phyloP scores from a whole-genome alignment of 2,888 invertebrate species.

The Cheilosia soror region DNA sequence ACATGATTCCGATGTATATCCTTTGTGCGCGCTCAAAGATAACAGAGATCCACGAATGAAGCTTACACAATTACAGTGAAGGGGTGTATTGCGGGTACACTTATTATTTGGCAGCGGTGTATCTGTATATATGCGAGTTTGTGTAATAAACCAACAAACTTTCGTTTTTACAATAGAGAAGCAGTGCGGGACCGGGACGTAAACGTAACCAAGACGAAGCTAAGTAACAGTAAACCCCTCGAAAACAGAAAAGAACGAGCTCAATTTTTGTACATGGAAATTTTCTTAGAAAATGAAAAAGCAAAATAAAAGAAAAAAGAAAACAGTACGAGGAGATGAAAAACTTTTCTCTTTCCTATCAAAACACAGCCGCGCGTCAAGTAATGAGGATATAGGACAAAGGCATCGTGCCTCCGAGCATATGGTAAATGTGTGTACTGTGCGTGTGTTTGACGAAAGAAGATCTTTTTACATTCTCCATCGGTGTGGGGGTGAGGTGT shows the following conservation, averaged over 20 bases:
- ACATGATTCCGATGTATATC: constrained; percentile 20
- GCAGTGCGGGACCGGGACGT: constrained; percentile 25
- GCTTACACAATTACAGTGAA: constrained; percentile 13
- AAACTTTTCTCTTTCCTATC: constrained; percentile 72
- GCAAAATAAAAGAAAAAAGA: constrained; percentile 5
- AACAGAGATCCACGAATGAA: constrained; percentile 31
- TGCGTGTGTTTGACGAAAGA: constrained; percentile 31
- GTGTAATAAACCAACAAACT: constrained; percentile 73
- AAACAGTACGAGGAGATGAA: constrained; percentile 42
- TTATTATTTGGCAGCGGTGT: constrained; percentile 56
- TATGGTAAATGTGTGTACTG: constrained; percentile 39
- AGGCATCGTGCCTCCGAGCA: constrained; percentile 68
- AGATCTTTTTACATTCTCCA: constrained; percentile 66
- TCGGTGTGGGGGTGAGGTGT: background rate
- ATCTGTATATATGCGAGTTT: constrained; percentile 46
- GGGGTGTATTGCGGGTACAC: constrained; percentile 61
- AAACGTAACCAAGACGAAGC: constrained; percentile 21
- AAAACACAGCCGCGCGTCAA: constrained; percentile 68
- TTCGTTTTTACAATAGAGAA: constrained; percentile 69
- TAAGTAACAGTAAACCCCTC: constrained; percentile 68
- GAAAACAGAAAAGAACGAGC: constrained; percentile 64
- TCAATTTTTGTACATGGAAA: constrained; percentile 66
- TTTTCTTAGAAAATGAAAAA: constrained; percentile 36
- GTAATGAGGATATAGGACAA: constrained; percentile 71
- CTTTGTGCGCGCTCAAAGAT: constrained; percentile 42